These are phyloP conservation scores for Tiliacea citrago DNA, from an alignment of 2,888 invertebrate genomes.

Conservation along the genomic window DNA sequence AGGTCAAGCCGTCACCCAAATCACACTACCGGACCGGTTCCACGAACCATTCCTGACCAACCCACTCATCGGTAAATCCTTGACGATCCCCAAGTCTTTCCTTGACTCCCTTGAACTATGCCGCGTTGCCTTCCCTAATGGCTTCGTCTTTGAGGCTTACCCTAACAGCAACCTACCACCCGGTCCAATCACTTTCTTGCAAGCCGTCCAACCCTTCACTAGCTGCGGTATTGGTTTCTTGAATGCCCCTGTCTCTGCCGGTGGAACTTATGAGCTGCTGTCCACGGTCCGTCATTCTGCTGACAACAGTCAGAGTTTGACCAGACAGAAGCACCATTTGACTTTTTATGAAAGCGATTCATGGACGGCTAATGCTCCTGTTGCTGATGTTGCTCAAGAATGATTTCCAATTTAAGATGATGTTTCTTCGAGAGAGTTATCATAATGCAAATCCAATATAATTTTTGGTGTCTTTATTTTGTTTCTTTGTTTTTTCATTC, in stretches of 20 bases:
- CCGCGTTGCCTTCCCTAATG: slow-evolving; percentile 48
- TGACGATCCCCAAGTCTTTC: slow-evolving; percentile 49
- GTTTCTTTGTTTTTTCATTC: not conserved
- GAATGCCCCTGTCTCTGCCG: slow-evolving; percentile 25
- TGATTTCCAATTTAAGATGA: not conserved
- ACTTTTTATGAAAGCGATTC: slow-evolving; percentile 22
- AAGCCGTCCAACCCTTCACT: slow-evolving; percentile 43
- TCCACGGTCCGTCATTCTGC: slow-evolving; percentile 43
- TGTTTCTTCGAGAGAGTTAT: not conserved
- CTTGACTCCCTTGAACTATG: slow-evolving; percentile 44
- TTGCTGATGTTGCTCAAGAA: not conserved
- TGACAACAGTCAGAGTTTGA: slow-evolving; percentile 36
- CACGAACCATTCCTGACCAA: slow-evolving; percentile 38
- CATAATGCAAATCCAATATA: slow-evolving; percentile 1
- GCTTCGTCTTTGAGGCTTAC: slow-evolving; percentile 41
- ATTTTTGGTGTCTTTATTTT: not conserved
- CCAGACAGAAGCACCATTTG: slow-evolving; percentile 48
- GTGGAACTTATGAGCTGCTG: slow-evolving; percentile 53
- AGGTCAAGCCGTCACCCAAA: slow-evolving; percentile 47
- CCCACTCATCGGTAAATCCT: slow-evolving; percentile 29
- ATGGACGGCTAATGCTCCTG: not conserved
- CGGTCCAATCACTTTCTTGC: slow-evolving; percentile 38
- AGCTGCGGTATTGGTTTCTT: slow-evolving; percentile 48
- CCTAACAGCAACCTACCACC: slow-evolving; percentile 45
- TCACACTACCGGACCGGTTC: slow-evolving; percentile 38